Evolutionary conservation across 2,797 vertebrate species (phyloP).

Genomic region (Artibeus lituratus): DNA sequence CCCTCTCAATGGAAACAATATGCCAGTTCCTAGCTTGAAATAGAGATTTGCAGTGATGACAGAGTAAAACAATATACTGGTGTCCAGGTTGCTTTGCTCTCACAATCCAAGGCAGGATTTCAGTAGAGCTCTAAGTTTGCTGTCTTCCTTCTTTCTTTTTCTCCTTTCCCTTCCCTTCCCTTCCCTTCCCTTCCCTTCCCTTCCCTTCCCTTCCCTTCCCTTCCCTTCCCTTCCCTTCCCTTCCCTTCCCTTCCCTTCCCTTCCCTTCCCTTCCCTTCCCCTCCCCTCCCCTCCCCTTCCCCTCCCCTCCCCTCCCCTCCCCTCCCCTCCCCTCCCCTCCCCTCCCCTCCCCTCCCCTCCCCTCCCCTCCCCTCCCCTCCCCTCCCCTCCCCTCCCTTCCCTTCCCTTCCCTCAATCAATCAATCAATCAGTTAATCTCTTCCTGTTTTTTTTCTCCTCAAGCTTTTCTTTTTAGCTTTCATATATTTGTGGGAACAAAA

Average conservation of each 20-base stretch:
- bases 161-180: rapidly evolving
- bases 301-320: too few relatives aligned
- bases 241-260: too few relatives aligned
- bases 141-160: not conserved
- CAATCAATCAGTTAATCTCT: too few relatives aligned
- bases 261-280: too few relatives aligned
- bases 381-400: too few relatives aligned
- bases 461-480: not conserved
- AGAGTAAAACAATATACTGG: not conserved
- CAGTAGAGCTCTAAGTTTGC: not conserved
- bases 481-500: not conserved
- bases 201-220: rapidly evolving
- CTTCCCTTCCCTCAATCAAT: too few relatives aligned
- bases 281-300: too few relatives aligned
- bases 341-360: too few relatives aligned
- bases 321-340: too few relatives aligned
- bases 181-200: too few relatives aligned
- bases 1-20: conserved; percentile 63
- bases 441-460: not conserved
- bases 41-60: conserved; percentile 30
- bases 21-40: conserved; percentile 34
- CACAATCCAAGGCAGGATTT: not conserved
- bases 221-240: rapidly evolving
- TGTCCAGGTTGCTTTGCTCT: conserved; percentile 31
- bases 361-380: too few relatives aligned